Percentiles rank a stretch among this genome's conserved stretches.
These are phyloP conservation scores for Alethe diademata DNA, from an alignment of 2,113 vertebrate species.

Conservation along the genomic window DNA sequence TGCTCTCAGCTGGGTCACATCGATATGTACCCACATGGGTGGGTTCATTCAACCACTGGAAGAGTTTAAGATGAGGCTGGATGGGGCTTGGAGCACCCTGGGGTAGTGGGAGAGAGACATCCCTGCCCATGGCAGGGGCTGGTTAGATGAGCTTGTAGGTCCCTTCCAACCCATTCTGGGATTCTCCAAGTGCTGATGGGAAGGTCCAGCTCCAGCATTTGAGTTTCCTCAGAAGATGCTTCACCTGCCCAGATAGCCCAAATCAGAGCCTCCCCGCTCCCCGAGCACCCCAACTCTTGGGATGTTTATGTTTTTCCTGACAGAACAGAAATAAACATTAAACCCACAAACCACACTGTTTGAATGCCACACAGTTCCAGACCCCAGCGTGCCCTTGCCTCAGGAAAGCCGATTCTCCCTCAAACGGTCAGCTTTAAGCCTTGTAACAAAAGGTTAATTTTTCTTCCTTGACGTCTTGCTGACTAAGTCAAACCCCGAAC, in stretches of 20 bases:
- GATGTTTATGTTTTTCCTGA: background rate
- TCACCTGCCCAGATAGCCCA: background rate
- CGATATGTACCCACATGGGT: rapidly evolving
- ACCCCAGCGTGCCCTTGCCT: rapidly evolving
- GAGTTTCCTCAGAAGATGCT: background rate
- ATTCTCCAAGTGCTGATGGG: background rate
- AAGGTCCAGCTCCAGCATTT: background rate
- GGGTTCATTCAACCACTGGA: too few species aligned
- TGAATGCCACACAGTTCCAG: background rate
- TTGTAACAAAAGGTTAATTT: constrained; percentile 57
- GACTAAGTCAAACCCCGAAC: constrained; percentile 52
- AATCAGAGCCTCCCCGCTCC: background rate
- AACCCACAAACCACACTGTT: rapidly evolving
- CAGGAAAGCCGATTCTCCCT: background rate
- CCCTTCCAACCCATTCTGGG: background rate
- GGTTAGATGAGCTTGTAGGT: background rate
- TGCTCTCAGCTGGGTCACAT: background rate
- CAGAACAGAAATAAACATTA: background rate
- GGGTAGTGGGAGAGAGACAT: background rate
- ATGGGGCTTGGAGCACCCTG: background rate
- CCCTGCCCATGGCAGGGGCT: background rate
- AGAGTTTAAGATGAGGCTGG: background rate
- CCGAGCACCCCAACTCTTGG: rapidly evolving
- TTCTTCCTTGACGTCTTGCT: constrained; percentile 59
- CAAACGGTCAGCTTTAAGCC: background rate